Conservation (phyloP, 2,888 invertebrate genomes). For the Diploptera punctata region DNA sequence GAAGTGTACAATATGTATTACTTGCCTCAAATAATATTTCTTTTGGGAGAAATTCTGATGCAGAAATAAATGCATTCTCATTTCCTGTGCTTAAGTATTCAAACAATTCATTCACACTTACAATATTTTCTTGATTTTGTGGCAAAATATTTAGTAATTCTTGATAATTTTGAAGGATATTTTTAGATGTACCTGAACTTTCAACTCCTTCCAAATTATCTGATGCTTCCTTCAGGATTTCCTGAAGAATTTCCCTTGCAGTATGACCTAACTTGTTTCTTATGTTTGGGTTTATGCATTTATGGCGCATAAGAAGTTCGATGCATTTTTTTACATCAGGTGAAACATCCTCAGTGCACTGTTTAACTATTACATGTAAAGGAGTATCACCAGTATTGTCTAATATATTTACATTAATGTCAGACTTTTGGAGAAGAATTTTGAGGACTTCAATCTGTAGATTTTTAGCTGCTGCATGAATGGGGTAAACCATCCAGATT, state of each 20-base stretch:
- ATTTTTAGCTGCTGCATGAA: conserved; percentile 69
- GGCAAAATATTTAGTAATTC: conserved; percentile 43
- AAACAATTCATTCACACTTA: conserved; percentile 3
- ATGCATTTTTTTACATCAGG: background rate
- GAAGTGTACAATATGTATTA: conserved; percentile 60
- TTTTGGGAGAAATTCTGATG: background rate
- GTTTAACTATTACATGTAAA: conserved; percentile 60
- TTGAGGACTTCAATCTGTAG: conserved; percentile 60
- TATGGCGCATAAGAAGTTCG: background rate
- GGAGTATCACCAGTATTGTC: conserved; percentile 61
- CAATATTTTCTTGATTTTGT: conserved; percentile 42
- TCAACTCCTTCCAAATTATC: conserved; percentile 56
- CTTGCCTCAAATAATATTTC: conserved; percentile 52
- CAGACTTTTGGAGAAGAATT: conserved; percentile 52
- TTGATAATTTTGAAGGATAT: conserved; percentile 62
- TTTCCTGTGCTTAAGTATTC: conserved; percentile 26
- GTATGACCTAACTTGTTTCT: conserved; percentile 50
- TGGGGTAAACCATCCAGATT: conserved; percentile 63
- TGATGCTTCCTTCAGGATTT: conserved; percentile 49
- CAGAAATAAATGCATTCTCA: conserved; percentile 13
- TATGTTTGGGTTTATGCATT: conserved; percentile 50
- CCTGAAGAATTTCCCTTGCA: too few relatives aligned
- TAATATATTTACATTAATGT: conserved; percentile 60
- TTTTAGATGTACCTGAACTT: too few relatives aligned
- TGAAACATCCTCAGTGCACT: conserved; percentile 48